phyloP scores from a whole-genome alignment of 1,140 invertebrate genomes.

The Eubasilissa regina region DNA sequence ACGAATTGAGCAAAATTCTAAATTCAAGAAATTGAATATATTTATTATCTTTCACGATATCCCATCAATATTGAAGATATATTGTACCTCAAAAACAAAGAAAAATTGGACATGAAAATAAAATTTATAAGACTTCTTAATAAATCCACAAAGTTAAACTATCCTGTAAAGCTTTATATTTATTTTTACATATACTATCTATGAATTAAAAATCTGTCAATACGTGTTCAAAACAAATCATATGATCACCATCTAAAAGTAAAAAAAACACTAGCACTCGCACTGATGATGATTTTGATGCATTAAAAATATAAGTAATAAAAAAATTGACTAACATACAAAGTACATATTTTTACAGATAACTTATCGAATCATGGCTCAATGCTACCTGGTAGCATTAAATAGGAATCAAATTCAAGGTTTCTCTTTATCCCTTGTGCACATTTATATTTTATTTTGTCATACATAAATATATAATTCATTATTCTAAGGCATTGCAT shows the following conservation, averaged over 20 bases:
- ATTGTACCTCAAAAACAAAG: no score
- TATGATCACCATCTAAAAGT: not conserved
- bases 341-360: conserved; percentile 8
- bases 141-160: no score
- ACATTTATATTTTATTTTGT: not conserved
- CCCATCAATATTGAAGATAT: no score
- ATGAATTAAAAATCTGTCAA: conserved; percentile 1
- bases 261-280: not conserved
- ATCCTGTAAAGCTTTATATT: no score
- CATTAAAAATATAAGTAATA: conserved; percentile 13
- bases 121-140: no score
- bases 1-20: no score
- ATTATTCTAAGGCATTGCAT: not conserved
- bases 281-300: not conserved
- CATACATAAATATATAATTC: no score
- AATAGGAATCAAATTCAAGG: conserved; percentile 16
- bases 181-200: no score
- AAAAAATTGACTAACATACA: conserved; percentile 30
- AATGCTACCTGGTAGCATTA: conserved; percentile 17
- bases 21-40: no score
- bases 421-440: not conserved
- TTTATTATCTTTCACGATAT: no score
- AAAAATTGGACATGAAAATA: no score
- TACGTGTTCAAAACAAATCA: not conserved
- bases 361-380: conserved; percentile 20